phyloP scores from a whole-genome alignment of 2,888 invertebrate species.

The Drosophila crucigera region DNA sequence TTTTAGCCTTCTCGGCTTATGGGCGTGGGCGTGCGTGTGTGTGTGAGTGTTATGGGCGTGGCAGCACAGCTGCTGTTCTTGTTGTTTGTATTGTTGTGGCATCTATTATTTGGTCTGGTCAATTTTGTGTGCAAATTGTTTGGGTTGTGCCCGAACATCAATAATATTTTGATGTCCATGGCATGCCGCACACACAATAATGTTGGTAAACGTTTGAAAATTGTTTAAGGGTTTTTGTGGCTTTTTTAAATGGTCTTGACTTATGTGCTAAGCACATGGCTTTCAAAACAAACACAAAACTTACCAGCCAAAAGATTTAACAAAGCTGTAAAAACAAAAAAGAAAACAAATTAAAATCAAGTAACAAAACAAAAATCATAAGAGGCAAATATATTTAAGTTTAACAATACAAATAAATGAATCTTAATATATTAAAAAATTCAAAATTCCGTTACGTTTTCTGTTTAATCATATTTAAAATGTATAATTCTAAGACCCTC shows the following conservation, averaged over 20 bases:
- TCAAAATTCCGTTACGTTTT: not conserved
- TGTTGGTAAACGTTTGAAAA: conserved; percentile 48
- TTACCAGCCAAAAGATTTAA: conserved; percentile 69
- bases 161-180: conserved; percentile 65
- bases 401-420: not conserved
- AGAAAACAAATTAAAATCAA: conserved; percentile 23
- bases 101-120: conserved; percentile 54
- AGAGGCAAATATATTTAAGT: not conserved
- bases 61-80: conserved; percentile 57
- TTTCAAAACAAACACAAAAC: conserved; percentile 47
- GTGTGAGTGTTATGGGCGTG: conserved; percentile 53
- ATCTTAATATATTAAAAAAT: not conserved
- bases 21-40: conserved; percentile 25
- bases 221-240: conserved; percentile 37
- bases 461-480: not conserved
- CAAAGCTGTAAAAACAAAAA: conserved; percentile 59
- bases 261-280: conserved; percentile 20
- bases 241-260: conserved; percentile 19
- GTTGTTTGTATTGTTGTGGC: conserved; percentile 33
- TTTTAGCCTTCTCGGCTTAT: conserved; percentile 17
- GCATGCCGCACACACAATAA: conserved; percentile 21
- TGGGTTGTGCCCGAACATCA: conserved; percentile 70
- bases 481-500: not conserved
- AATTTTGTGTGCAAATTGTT: conserved; percentile 73
- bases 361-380: conserved; percentile 14